Evolutionary conservation across 1,140 invertebrate species (phyloP).

Genomic region (Charaxes varanes): DNA sequence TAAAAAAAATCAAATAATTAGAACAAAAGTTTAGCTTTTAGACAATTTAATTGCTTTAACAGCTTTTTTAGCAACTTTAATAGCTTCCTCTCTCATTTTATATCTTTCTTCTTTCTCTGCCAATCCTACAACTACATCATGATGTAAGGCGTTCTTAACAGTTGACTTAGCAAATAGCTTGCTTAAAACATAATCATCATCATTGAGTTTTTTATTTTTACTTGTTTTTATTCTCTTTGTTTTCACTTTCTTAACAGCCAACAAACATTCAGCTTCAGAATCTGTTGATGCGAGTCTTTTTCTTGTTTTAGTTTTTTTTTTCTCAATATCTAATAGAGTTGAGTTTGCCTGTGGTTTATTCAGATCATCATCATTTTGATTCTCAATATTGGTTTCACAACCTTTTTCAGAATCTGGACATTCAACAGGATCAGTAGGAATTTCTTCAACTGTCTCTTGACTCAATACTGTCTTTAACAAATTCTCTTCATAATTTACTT

Average conservation of each 20-base stretch:
- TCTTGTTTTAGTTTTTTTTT: slow-evolving; percentile 18
- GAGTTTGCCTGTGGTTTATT: background rate
- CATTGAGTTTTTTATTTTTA: slow-evolving; percentile 40
- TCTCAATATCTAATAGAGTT: slow-evolving; percentile 7
- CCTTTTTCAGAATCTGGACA: background rate
- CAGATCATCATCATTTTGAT: slow-evolving; percentile 1
- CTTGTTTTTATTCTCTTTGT: slow-evolving; percentile 45
- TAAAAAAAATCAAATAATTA: background rate
- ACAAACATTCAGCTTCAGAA: slow-evolving; percentile 44
- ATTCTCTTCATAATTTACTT: slow-evolving; percentile 64
- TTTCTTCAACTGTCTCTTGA: slow-evolving; percentile 26
- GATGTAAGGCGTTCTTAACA: slow-evolving; percentile 75
- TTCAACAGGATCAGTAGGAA: background rate
- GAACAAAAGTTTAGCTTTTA: slow-evolving; percentile 35
- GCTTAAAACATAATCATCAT: slow-evolving; percentile 76
- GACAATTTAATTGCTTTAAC: slow-evolving; percentile 74
- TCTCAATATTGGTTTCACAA: slow-evolving; percentile 7
- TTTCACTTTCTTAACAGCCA: slow-evolving; percentile 56
- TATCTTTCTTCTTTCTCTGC: slow-evolving; percentile 65
- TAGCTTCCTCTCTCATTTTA: slow-evolving; percentile 72
- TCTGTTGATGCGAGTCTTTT: slow-evolving; percentile 42
- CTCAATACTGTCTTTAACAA: slow-evolving; percentile 59
- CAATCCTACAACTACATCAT: slow-evolving; percentile 74
- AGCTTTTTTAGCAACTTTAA: slow-evolving; percentile 67
- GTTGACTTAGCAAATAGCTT: slow-evolving; percentile 76